Base-by-base conservation (phyloP, 2,113 vertebrate species). In the Aldabrachelys gigantea region DNA sequence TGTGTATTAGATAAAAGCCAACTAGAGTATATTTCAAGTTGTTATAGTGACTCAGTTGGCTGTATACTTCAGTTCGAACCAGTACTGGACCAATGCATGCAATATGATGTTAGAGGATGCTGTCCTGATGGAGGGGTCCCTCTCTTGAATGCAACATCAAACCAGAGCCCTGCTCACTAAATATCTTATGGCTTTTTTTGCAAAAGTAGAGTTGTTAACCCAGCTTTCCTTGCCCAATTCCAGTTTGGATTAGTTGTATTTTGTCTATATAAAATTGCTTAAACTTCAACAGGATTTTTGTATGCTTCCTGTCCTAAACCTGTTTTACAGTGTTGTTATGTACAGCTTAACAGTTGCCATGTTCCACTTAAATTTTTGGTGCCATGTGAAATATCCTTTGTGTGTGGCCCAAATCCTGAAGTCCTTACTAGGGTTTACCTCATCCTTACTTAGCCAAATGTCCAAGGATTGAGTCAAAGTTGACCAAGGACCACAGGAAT, bases 1-100 rank as follows among this genome's bases (percentile, higher is more conserved):
- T 95, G 93, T 94, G 88, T 25, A 79, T 92, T 56, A 93, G 96
- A 91, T 93, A 87, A 89, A 93, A 83, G 84, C 14, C 65, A 91
- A 81, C 41, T 5, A 85, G 65, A 57, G 80, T 91, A 95, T 59
- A 27, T 50, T 92, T 85, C 10, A 2, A 78, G 89, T 87, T 82
- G 56, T 11, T 54, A n/a, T 35, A 10, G 53, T 41, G 93, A 19
- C 76, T 92, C 92, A 78, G 90, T 29, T 0, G 0, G 17, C 29
- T 54, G 35, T 31, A 4, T 8, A 16, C 83, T 85, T 93, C 94
- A 72, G 5, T 81, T 49, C 62, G 80, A 49, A 49, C 38, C 91
- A 54, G 85, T 31, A 10, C 27, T 59, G 53, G 13, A 41, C 59
- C 50, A 13, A 38, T 19, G 29, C 59, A 85, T 5, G 52, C 82